Conservation (phyloP, 1,140 invertebrate species). For the Caenorhabditis brenneri region DNA sequence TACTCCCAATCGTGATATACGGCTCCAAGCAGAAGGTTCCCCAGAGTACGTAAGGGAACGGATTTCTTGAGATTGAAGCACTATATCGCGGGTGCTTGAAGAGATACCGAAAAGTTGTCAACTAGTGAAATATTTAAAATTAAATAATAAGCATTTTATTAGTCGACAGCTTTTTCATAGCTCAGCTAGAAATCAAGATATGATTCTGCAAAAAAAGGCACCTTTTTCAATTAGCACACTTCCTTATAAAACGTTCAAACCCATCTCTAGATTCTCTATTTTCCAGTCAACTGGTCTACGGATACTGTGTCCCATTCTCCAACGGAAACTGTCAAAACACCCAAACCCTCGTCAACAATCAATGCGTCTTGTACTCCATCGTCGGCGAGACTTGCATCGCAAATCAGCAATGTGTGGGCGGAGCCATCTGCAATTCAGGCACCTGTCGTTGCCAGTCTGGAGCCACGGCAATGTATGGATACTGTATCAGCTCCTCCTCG, state of each 20-base stretch:
- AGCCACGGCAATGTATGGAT: constrained; percentile 30
- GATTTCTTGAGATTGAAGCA: too few relatives aligned
- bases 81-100: too few relatives aligned
- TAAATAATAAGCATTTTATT: too few relatives aligned
- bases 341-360: constrained; percentile 38
- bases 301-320: constrained; percentile 35
- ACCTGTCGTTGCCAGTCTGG: constrained; percentile 9
- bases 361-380: constrained; percentile 5
- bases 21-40: too few relatives aligned
- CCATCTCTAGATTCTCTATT: not conserved
- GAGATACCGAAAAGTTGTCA: too few relatives aligned
- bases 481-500: not conserved
- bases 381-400: constrained; percentile 36
- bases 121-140: too few relatives aligned
- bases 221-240: not conserved
- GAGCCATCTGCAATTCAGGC: not conserved
- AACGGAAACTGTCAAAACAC: not conserved
- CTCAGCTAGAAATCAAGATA: too few relatives aligned
- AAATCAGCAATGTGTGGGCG: constrained; percentile 33
- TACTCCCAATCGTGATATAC: too few relatives aligned
- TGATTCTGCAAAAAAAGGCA: too few relatives aligned
- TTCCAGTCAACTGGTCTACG: constrained; percentile 28
- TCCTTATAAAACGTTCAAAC: too few relatives aligned
- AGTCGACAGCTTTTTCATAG: too few relatives aligned
- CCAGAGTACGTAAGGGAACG: too few relatives aligned